Percentiles rank a stretch among this genome's conserved stretches.
Evolutionary conservation across 30 jellyfish, hydroid and myxozoan species (phyloP).

Genomic region (Aurelia aurita): DNA sequence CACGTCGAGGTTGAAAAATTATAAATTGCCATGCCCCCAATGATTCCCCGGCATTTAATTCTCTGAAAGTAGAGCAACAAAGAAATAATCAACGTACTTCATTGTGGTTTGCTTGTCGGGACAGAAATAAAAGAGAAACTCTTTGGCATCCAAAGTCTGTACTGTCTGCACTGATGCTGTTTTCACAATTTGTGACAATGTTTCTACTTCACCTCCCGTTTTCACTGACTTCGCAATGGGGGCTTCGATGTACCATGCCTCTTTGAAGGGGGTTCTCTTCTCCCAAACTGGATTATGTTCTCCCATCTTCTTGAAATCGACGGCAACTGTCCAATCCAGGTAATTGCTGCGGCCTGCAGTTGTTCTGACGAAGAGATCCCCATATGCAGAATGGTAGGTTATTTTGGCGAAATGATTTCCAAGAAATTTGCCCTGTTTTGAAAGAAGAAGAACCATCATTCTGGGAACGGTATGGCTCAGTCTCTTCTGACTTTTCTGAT

Average conservation of each 20-base stretch:
- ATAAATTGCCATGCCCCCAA: too few relatives aligned
- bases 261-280: background rate
- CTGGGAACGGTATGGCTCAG: too few relatives aligned
- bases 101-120: constrained; percentile 23
- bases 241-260: background rate
- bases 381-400: background rate
- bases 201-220: background rate
- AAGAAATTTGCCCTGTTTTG: background rate
- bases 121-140: constrained; percentile 8
- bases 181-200: constrained; percentile 20
- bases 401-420: constrained; percentile 18
- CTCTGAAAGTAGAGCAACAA: too few relatives aligned
- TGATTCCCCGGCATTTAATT: too few relatives aligned
- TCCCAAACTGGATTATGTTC: constrained; percentile 6
- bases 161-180: constrained; percentile 22
- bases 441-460: too few relatives aligned
- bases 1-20: background rate
- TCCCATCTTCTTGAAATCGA: constrained; percentile 5
- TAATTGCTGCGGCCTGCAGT: constrained; percentile 35
- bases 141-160: constrained; percentile 1
- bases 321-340: constrained; percentile 33
- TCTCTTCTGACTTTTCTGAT: too few relatives aligned
- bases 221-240: background rate
- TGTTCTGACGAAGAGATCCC: constrained; percentile 9
- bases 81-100: background rate